These are phyloP conservation scores for Coreoperca whiteheadi DNA, from an alignment of 2,113 vertebrate species.

Conservation along the genomic window DNA sequence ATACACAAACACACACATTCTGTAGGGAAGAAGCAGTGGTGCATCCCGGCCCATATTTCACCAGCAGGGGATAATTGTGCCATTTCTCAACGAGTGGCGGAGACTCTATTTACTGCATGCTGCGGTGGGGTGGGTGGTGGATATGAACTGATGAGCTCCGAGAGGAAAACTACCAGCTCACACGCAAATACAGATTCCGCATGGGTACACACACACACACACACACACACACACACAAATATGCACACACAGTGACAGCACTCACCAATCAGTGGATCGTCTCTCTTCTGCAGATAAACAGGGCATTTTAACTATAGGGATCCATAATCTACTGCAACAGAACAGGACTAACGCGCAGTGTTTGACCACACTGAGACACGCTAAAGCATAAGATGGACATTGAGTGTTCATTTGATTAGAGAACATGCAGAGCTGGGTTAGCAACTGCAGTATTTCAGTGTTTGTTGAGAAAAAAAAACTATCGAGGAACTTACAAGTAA, in stretches of 20 bases:
- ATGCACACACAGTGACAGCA: conserved; percentile 38
- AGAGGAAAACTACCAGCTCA: conserved; percentile 81
- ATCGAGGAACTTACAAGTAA: background rate
- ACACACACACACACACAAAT: conserved; percentile 35
- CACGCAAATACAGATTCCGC: conserved; percentile 58
- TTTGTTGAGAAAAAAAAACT: conserved; percentile 14
- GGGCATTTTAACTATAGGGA: conserved; percentile 74
- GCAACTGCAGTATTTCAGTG: background rate
- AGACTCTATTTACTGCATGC: conserved; percentile 84
- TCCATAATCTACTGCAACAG: conserved; percentile 68
- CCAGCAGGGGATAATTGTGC: conserved; percentile 84
- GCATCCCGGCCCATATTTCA: conserved; percentile 83
- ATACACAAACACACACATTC: conserved; percentile 47
- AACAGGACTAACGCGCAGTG: conserved; percentile 43
- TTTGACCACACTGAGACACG: conserved; percentile 69
- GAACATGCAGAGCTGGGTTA: conserved; percentile 39
- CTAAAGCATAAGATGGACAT: conserved; percentile 44
- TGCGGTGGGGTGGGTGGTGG: conserved; percentile 79
- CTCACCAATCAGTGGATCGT: conserved; percentile 76
- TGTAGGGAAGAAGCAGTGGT: conserved; percentile 78
- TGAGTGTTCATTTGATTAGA: conserved; percentile 65
- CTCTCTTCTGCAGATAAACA: conserved; percentile 72
- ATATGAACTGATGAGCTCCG: conserved; percentile 82
- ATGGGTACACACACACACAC: conserved; percentile 26
- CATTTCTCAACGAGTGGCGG: conserved; percentile 83